These are phyloP conservation scores for Luidia sarsii DNA, from an alignment of 53 echinoderm and acorn worm species.

Conservation along the genomic window DNA sequence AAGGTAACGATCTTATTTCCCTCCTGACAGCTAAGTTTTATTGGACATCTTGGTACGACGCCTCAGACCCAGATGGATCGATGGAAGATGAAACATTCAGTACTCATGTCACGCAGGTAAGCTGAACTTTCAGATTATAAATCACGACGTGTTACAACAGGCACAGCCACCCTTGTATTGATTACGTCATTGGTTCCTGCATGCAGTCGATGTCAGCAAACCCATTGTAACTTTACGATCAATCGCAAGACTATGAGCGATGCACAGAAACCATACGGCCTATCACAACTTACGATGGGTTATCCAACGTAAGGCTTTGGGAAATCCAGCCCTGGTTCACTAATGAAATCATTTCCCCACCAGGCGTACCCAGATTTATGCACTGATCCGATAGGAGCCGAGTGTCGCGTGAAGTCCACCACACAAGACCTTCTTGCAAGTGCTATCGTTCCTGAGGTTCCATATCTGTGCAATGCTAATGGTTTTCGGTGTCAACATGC, in stretches of 20 bases:
- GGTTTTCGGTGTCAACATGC: conserved; percentile 36
- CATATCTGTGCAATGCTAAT: conserved; percentile 36
- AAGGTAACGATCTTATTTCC: neutral
- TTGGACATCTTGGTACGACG: conserved; percentile 37
- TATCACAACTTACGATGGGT: no score
- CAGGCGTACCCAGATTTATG: conserved; percentile 30
- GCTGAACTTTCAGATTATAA: no score
- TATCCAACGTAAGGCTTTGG: no score
- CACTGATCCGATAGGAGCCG: conserved; percentile 28
- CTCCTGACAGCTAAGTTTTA: neutral
- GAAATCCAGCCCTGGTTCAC: no score
- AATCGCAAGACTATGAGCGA: no score
- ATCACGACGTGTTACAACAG: no score
- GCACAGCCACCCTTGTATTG: no score
- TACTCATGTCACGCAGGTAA: conserved; percentile 10
- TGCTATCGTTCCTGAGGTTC: conserved; percentile 20
- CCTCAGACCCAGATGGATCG: conserved; percentile 14
- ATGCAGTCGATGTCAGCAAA: no score
- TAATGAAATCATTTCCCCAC: neutral
- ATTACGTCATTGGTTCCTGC: no score
- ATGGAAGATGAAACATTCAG: conserved; percentile 29
- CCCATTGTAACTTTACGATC: no score
- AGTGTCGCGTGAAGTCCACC: conserved; percentile 28
- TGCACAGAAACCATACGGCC: no score
- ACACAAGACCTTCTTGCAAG: conserved; percentile 20